Evolutionary conservation across 2,113 vertebrate species (phyloP).

Genomic region (Dipodomys merriami): DNA sequence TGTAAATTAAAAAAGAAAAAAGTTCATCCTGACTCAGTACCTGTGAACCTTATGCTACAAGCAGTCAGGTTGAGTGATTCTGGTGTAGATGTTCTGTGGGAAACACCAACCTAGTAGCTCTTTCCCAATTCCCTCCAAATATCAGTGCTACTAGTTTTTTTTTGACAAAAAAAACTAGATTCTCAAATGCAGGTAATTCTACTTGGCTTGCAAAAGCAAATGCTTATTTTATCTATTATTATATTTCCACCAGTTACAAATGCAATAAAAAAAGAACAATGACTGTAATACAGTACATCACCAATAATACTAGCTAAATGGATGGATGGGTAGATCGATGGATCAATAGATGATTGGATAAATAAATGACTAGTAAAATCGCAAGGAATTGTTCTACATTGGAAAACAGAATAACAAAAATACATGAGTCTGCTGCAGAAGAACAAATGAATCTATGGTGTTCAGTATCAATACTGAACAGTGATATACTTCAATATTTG

Average conservation of each 20-base stretch:
- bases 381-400: neutral
- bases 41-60: neutral
- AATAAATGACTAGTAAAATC: neutral
- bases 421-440: neutral
- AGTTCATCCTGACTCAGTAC: neutral
- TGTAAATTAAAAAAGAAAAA: no score
- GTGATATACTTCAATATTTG: neutral
- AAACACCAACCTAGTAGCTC: neutral
- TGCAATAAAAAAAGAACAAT: neutral
- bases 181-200: neutral
- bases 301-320: neutral
- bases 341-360: no score
- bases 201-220: slow-evolving; percentile 13
- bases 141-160: neutral
- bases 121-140: neutral
- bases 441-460: neutral
- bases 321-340: no score
- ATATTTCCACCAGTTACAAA: neutral
- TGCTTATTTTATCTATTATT: neutral
- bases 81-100: neutral
- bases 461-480: neutral
- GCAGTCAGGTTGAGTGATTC: neutral
- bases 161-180: neutral
- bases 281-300: neutral
- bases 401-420: neutral